These are phyloP conservation scores for Drosophila falleni DNA, from an alignment of 2,888 invertebrate genomes.

Conservation along the genomic window DNA sequence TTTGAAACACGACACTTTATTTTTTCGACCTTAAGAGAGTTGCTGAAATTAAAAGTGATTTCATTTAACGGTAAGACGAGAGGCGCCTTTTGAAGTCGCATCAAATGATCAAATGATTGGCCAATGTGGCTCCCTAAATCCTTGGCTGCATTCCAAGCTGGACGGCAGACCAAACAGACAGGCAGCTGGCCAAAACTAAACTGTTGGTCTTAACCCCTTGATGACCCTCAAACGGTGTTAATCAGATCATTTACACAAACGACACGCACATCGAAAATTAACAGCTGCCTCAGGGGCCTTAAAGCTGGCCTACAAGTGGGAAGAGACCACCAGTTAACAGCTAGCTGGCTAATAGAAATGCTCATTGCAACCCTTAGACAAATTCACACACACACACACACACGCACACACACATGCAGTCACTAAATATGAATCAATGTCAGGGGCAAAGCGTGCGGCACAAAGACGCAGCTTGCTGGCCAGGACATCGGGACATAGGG, in stretches of 20 bases:
- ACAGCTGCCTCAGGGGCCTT: conserved; percentile 20
- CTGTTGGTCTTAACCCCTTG: conserved; percentile 68
- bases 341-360: conserved; percentile 49
- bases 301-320: conserved; percentile 57
- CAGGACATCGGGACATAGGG: conserved; percentile 53
- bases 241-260: conserved; percentile 70
- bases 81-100: conserved; percentile 82
- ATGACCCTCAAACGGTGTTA: conserved; percentile 66
- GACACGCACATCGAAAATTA: conserved; percentile 56
- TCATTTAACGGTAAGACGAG: conserved; percentile 79
- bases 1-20: conserved; percentile 81
- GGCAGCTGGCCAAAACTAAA: conserved; percentile 14
- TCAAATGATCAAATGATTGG: conserved; percentile 66
- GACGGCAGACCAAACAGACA: background rate
- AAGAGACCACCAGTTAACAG: conserved; percentile 28
- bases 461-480: conserved; percentile 79
- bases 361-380: conserved; percentile 19
- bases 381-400: conserved; percentile 10
- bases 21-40: conserved; percentile 46
- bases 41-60: conserved; percentile 79
- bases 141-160: conserved; percentile 32
- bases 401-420: background rate
- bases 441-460: conserved; percentile 75
- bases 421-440: conserved; percentile 83
- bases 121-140: background rate